Percentiles rank a stretch among this genome's conserved stretches.
These are phyloP conservation scores for Enteromius thamalakanensis DNA, from an alignment of 2,797 vertebrate species.

Conservation along the genomic window DNA sequence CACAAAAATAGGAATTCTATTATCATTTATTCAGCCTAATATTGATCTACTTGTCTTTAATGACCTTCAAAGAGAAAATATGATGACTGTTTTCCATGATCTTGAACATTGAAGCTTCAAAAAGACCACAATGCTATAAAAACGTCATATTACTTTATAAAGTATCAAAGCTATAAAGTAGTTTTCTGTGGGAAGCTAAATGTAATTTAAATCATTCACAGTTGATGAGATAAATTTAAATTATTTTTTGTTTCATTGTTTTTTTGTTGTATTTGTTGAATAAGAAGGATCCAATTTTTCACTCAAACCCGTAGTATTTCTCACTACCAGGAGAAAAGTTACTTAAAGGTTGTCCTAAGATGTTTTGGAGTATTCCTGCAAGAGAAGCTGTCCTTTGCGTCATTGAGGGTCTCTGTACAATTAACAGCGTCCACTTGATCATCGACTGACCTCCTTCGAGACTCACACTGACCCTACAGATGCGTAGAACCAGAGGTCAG, in stretches of 20 bases:
- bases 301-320: neutral
- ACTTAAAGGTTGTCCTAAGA: neutral
- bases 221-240: neutral
- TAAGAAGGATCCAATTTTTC: neutral
- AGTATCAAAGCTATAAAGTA: neutral
- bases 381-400: conserved; percentile 28
- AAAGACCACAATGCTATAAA: neutral
- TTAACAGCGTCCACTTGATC: conserved; percentile 46
- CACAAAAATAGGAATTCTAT: neutral
- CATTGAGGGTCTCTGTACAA: conserved; percentile 50
- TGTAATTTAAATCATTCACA: neutral
- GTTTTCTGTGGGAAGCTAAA: neutral
- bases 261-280: neutral
- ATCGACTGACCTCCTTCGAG: neutral
- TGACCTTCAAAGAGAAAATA: too few relatives aligned
- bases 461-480: conserved; percentile 2
- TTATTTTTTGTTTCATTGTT: neutral
- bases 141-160: neutral
- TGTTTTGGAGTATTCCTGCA: conserved; percentile 41
- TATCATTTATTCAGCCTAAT: neutral
- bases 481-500: conserved; percentile 27
- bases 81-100: neutral
- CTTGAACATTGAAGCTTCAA: neutral
- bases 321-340: neutral
- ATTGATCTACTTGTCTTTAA: neutral